Evolutionary conservation across 1,140 invertebrate genomes (phyloP).

Genomic region (Bilobella aurantiaca): DNA sequence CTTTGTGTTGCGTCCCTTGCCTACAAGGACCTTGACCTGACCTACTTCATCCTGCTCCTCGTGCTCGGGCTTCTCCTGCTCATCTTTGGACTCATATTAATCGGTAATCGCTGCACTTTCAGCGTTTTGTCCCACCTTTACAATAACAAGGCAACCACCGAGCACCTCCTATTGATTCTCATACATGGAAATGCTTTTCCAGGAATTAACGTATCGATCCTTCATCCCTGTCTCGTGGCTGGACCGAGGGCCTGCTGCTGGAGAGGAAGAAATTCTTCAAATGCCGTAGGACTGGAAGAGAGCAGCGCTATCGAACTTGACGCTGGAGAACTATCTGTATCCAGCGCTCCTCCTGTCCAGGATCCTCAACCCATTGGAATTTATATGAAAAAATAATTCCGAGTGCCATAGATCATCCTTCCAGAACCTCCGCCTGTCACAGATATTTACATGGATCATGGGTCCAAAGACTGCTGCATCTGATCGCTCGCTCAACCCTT

Average conservation of each 20-base stretch:
- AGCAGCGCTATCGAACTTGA: not conserved
- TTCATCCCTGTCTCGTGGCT: not conserved
- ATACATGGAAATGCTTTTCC: not conserved
- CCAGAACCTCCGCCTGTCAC: not conserved
- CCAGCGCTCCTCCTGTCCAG: not conserved
- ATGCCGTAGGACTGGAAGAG: no score
- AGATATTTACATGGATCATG: not conserved
- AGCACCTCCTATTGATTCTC: not conserved
- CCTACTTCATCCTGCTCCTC: not conserved
- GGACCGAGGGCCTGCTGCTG: not conserved
- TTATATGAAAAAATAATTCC: not conserved
- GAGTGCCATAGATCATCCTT: no score
- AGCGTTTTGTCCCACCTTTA: no score
- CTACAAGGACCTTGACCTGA: not conserved
- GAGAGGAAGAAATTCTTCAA: not conserved
- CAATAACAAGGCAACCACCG: no score
- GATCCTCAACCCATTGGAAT: not conserved
- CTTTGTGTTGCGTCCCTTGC: not conserved
- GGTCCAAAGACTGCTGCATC: no score
- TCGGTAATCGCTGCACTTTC: no score
- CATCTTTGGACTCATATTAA: not conserved
- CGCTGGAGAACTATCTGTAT: not conserved
- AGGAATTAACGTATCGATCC: not conserved
- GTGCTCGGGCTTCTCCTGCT: not conserved
- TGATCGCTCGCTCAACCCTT: no score